A percentile compares a stretch with the other conserved stretches of the same genome.
phyloP scores from a whole-genome alignment of 1,140 invertebrate genomes.

The Drosophila yakuba region DNA sequence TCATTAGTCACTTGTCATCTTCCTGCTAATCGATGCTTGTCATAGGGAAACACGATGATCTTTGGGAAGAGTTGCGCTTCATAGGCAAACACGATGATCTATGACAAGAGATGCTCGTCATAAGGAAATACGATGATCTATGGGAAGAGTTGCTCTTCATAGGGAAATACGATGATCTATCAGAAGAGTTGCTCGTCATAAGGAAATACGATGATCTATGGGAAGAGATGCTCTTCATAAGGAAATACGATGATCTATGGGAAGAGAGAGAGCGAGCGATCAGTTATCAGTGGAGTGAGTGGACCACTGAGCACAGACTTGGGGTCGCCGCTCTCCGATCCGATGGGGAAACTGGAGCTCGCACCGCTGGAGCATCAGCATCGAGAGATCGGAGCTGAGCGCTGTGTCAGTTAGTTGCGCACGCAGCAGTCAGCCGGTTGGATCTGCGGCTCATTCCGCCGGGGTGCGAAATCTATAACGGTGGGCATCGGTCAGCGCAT shows the following conservation, averaged over 20 bases:
- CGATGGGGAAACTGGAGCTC: not conserved
- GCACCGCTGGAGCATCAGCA: slow-evolving; percentile 6
- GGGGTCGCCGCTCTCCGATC: slow-evolving; percentile 31
- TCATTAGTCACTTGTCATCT: not conserved
- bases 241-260: no score
- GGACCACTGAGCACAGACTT: slow-evolving; percentile 25
- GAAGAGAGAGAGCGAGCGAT: not conserved
- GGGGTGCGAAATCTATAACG: slow-evolving; percentile 20
- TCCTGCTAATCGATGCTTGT: not conserved
- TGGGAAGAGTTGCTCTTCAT: not conserved
- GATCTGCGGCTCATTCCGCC: slow-evolving; percentile 24
- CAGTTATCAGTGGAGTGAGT: not conserved
- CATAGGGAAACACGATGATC: no score
- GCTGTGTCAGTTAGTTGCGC: slow-evolving; percentile 55
- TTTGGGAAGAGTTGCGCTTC: not conserved
- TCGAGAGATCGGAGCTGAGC: slow-evolving; percentile 5
- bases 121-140: no score
- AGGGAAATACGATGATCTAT: no score
- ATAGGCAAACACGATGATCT: no score
- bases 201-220: no score
- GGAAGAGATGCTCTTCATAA: not conserved
- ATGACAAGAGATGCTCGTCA: not conserved
- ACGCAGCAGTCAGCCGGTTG: slow-evolving; percentile 52
- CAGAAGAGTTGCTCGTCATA: not conserved
- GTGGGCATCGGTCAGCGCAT: slow-evolving; percentile 39